A percentile compares a stretch with the other conserved stretches of the same genome.
Conservation (phyloP, 64 coral and sea anemone genomes). For the Dendrophyllia cribrosa region DNA sequence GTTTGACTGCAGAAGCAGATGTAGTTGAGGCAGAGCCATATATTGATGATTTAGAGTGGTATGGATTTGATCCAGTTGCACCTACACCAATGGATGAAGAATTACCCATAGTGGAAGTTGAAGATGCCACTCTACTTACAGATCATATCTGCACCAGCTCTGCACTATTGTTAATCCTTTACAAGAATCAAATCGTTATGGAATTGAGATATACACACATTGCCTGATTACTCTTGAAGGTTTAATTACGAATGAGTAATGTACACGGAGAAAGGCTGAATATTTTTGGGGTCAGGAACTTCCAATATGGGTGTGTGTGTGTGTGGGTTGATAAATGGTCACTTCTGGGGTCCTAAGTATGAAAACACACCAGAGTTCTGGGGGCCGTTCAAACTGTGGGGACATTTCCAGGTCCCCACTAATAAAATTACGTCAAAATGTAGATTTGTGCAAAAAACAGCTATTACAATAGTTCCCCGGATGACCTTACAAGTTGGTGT, state of each 20-base stretch:
- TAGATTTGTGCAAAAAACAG: not conserved
- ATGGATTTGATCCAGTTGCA: slow-evolving; percentile 70
- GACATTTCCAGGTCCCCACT: not conserved
- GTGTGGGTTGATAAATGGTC: no score
- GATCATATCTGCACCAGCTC: slow-evolving; percentile 55
- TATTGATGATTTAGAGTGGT: slow-evolving; percentile 61
- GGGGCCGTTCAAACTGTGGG: not conserved
- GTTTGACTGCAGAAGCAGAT: slow-evolving; percentile 3
- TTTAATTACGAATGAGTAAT: slow-evolving; percentile 3
- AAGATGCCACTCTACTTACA: slow-evolving; percentile 48
- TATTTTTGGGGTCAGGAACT: not conserved
- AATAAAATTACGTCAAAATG: not conserved
- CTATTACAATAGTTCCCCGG: not conserved
- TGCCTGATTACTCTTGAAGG: slow-evolving; percentile 38
- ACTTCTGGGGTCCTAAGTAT: not conserved
- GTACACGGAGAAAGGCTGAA: not conserved
- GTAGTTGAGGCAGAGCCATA: not conserved
- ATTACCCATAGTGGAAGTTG: slow-evolving; percentile 47
- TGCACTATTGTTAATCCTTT: slow-evolving; percentile 56
- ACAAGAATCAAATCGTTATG: slow-evolving; percentile 83
- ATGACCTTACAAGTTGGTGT: not conserved
- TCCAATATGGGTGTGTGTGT: not conserved
- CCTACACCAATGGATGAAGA: slow-evolving; percentile 64
- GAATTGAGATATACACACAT: slow-evolving; percentile 77
- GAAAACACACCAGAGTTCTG: not conserved